These are phyloP conservation scores for Rhizoglyphus robini DNA, from an alignment of 1,140 invertebrate genomes.

Conservation along the genomic window DNA sequence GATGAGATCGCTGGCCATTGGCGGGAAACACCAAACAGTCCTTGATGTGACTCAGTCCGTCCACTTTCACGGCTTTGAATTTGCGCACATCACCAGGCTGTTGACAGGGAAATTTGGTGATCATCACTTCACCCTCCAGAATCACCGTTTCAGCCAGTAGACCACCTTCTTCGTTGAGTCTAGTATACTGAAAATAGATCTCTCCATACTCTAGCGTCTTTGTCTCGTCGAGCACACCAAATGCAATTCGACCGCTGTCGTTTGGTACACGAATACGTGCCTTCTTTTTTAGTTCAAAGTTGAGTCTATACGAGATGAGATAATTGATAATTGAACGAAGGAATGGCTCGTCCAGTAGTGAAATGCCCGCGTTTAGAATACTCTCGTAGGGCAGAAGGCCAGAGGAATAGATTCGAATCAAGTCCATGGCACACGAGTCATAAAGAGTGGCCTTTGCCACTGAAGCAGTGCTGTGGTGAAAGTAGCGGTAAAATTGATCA, in stretches of 20 bases:
- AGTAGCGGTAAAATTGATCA: constrained; percentile 20
- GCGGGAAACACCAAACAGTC: constrained; percentile 37
- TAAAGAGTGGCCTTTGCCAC: constrained; percentile 10
- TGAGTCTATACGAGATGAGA: background rate
- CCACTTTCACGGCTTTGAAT: constrained; percentile 32
- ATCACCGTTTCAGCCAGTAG: background rate
- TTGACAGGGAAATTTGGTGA: constrained; percentile 35
- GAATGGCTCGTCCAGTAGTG: constrained; percentile 18
- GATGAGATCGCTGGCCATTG: constrained; percentile 33
- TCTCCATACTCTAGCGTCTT: constrained; percentile 25
- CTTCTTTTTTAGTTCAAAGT: constrained; percentile 27
- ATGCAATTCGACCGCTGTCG: constrained; percentile 26
- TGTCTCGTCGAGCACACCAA: constrained; percentile 26
- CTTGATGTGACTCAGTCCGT: constrained; percentile 30
- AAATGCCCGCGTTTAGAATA: background rate
- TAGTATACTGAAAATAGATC: constrained; percentile 24
- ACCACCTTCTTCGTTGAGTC: constrained; percentile 8
- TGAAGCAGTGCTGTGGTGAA: constrained; percentile 11
- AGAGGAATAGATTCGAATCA: background rate
- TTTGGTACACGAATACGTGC: constrained; percentile 31
- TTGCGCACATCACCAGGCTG: constrained; percentile 36
- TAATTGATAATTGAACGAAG: background rate
- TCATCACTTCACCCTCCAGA: constrained; percentile 23
- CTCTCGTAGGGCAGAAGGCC: constrained; percentile 7
- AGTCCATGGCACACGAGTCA: background rate